Base-by-base conservation (phyloP, 2,113 vertebrate species). In the Leptodactylus fuscus region DNA sequence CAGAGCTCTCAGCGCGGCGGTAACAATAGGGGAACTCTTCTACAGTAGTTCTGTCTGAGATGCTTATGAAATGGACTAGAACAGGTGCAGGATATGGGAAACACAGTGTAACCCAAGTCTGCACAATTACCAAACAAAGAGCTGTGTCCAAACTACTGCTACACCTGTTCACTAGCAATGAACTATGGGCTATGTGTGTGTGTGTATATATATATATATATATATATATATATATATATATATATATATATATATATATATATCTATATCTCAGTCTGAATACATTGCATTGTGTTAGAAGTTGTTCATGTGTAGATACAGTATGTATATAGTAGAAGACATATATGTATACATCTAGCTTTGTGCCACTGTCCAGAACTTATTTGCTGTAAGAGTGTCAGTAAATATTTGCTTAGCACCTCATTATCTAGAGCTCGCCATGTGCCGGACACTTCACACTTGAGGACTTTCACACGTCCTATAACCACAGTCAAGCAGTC, bases 71-170 rank as follows among this genome's bases (percentile, higher is more conserved):
- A 86, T 38, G 27, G 70, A 86, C 78, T 73, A 38, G 36, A 62
- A 87, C 85, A 81, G 85, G 79, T 81, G 81, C 69, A 65, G 53
- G 48, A 5, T 51, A 62, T 82, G 69, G 80, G 78, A 87, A 82
- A 32, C n/a, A 24, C 38, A 32, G 62, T 67, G 62, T 67, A 67
- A 67, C 62, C 62, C 62, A 67, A 67, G 29, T 67, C 24, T 73
- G 18, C 18, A 9, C 85, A 81, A 48, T 16, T 65, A 20, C 70
- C 41, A 78, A 24, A 51, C n/a, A 36, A 51, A 53, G 48, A 53
- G 20, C 49, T 12, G 29, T 34, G 32, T 83, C 32, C 49, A 74
- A 15, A 83, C 49, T 48, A 22, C 38, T 20, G 29, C 32, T 74
- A 24, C 36, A 74, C 38, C 70, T 24, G 38, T 74, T 74, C 36